These are phyloP conservation scores for Wasmannia auropunctata DNA, from an alignment of 1,140 invertebrate species.

Conservation along the genomic window DNA sequence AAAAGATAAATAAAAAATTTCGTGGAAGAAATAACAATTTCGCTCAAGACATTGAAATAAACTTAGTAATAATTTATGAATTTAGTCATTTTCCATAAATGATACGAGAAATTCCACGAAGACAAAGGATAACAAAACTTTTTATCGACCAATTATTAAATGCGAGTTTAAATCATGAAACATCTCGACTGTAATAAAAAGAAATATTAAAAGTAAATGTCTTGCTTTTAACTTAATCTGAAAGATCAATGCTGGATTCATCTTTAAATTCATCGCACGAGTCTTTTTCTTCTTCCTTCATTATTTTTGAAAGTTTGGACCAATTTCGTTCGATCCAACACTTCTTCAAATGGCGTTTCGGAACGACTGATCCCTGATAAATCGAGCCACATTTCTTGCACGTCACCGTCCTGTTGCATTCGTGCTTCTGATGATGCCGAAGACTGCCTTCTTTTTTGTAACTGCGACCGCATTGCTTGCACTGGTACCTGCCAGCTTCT, in stretches of 20 bases:
- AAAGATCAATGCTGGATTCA: neutral
- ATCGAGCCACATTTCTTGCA: neutral
- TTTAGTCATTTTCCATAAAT: neutral
- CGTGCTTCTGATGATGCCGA: conserved; percentile 67
- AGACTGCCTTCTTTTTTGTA: conserved; percentile 48
- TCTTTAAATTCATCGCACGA: neutral
- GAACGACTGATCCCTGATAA: neutral
- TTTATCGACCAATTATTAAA: neutral
- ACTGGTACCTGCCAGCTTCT: conserved; percentile 5
- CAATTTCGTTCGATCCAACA: too few species aligned
- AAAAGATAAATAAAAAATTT: neutral
- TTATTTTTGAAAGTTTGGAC: too few species aligned
- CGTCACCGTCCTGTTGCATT: conserved; percentile 23
- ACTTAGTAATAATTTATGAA: neutral
- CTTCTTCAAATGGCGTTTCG: neutral
- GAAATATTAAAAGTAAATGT: neutral
- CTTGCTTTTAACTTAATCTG: neutral
- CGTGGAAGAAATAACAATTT: neutral
- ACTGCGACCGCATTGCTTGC: conserved; percentile 52
- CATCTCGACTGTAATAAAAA: neutral
- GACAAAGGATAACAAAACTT: neutral
- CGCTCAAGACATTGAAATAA: neutral
- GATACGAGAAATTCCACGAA: neutral
- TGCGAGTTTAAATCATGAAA: neutral
- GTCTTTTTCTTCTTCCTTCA: neutral